Base-by-base conservation (phyloP, 2,113 vertebrate genomes). In the Puntigrus tetrazona region DNA sequence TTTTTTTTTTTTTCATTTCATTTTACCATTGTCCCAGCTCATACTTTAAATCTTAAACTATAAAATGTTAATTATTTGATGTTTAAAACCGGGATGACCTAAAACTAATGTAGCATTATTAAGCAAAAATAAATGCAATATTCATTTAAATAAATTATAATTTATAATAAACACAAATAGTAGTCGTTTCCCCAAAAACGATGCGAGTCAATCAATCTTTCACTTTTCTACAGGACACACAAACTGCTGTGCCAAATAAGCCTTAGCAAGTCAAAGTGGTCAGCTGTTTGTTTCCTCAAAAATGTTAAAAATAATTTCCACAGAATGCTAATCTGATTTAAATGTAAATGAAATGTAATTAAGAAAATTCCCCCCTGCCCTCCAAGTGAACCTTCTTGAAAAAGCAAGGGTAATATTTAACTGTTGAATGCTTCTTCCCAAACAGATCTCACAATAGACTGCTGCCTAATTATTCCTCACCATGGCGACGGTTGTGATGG, bases 401-500 rank as follows among this genome's bases (percentile, higher is more conserved):
- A 78, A 41, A 55, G 47, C 76, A 18, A 76, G 20, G 11, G 34
- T 76, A 34, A 77, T 36, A 81, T 67, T 84, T 70, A 76, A 47
- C 80, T 79, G 38, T 14, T 50, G 47, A 86, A 70, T 45, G 74
- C 84, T 55, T 88, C 75, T 8, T 41, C 38, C 31, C 7, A 45
- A 72, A 73, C 70, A 91, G 90, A 85, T 89, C 84, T 69, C 73
- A 86, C 57, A 73, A 18, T 72, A 81, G 55, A 81, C 81, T 47
- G 0, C 82, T 83, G 0, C 83, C 87, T 86, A 73, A 29, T 61
- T 82, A 81, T 70, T 43, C 67, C 84, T 92, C 86, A 88, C 82
- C 94, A 97, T 98, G 97, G 97, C 96, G 72, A 95, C 95, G 0
- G 94, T 92, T 0, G 90, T 95, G 90, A 94, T 95, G 3, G 95